phyloP scores from a whole-genome alignment of 30 jellyfish, hydroid and myxozoan genomes.

The Catostylus mosaicus region DNA sequence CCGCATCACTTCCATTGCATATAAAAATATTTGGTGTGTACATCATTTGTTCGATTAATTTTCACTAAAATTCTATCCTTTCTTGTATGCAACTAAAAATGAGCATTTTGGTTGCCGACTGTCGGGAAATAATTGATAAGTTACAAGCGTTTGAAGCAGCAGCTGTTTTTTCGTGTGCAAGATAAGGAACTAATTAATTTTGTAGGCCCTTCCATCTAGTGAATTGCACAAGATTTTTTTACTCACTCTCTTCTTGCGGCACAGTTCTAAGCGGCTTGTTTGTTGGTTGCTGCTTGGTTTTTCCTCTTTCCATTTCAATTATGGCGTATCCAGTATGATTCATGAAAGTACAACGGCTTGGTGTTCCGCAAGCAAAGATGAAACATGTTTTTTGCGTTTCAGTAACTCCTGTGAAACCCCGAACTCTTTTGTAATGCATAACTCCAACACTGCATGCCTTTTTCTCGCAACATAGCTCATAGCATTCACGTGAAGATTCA shows the following conservation, averaged over 20 bases:
- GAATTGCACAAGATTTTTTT: background rate
- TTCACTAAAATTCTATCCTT: too few relatives aligned
- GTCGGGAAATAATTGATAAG: too few relatives aligned
- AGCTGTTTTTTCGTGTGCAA: background rate
- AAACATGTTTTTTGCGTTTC: slow-evolving; percentile 51
- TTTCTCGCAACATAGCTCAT: slow-evolving; percentile 65
- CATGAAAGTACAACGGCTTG: slow-evolving; percentile 68
- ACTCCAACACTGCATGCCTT: slow-evolving; percentile 63
- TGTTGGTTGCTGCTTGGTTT: background rate
- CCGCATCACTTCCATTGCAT: too few relatives aligned
- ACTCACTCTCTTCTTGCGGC: slow-evolving; percentile 47
- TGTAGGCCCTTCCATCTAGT: too few relatives aligned
- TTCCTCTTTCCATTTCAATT: slow-evolving; percentile 42
- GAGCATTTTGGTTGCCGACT: too few relatives aligned
- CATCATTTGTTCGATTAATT: too few relatives aligned
- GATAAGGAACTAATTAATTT: background rate
- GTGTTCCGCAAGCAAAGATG: slow-evolving; percentile 72
- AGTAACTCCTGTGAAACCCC: slow-evolving; percentile 18
- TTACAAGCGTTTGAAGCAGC: too few relatives aligned
- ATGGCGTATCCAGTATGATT: slow-evolving; percentile 78
- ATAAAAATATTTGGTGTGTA: too few relatives aligned
- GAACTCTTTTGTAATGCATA: slow-evolving; percentile 56
- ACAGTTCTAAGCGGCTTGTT: slow-evolving; percentile 19
- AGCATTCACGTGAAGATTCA: slow-evolving; percentile 77
- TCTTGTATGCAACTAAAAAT: too few relatives aligned